Evolutionary conservation across 2,888 invertebrate genomes (phyloP).

Genomic region (Philereme vetulata): DNA sequence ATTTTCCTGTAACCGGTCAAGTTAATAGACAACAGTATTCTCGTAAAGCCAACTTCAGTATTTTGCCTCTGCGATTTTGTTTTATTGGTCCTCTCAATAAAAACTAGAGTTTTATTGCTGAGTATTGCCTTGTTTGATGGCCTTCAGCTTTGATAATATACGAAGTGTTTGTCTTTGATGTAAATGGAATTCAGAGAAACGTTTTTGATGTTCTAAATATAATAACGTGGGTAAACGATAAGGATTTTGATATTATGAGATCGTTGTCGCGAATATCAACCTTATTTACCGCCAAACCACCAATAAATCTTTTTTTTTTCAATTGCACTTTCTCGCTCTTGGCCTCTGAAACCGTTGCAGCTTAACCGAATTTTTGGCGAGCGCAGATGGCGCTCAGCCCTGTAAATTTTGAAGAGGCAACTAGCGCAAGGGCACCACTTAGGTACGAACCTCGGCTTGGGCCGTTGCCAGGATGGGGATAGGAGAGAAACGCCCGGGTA

Average conservation of each 20-base stretch:
- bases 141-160: conserved; percentile 29
- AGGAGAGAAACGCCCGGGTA: too few species aligned
- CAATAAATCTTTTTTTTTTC: too few species aligned
- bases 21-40: conserved; percentile 1
- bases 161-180: conserved; percentile 24
- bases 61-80: conserved; percentile 20
- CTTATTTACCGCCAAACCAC: too few species aligned
- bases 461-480: too few species aligned
- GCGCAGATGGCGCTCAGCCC: too few species aligned
- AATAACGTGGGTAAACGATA: neutral
- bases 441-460: too few species aligned
- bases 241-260: conserved; percentile 7
- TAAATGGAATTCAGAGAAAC: conserved; percentile 1
- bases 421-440: too few species aligned
- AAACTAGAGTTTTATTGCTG: conserved; percentile 32
- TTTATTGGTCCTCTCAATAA: conserved; percentile 39
- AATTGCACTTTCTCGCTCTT: too few species aligned
- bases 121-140: conserved; percentile 33
- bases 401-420: too few species aligned
- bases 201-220: neutral
- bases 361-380: too few species aligned
- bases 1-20: too few species aligned
- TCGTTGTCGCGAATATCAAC: conserved; percentile 5
- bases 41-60: neutral
- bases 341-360: too few species aligned